These are phyloP conservation scores for Rugalucina vietnamica DNA, from an alignment of 2,888 invertebrate genomes.

Conservation along the genomic window DNA sequence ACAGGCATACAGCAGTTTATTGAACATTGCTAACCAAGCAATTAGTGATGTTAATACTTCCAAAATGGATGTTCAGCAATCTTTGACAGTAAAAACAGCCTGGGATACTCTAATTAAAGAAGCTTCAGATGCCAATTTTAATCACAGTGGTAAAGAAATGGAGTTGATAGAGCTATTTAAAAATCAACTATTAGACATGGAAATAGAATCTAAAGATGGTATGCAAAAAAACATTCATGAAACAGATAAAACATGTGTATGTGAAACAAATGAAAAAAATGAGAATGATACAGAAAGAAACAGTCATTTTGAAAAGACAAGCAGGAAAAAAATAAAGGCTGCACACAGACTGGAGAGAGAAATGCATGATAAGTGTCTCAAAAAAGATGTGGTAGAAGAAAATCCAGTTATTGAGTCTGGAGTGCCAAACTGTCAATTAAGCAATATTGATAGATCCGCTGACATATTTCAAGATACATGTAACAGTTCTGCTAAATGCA, in stretches of 20 bases:
- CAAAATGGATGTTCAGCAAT: not conserved
- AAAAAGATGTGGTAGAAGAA: not conserved
- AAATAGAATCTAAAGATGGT: not conserved
- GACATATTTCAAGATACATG: no score
- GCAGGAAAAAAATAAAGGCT: no score
- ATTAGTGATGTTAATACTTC: not conserved
- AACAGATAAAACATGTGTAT: not conserved
- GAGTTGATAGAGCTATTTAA: not conserved
- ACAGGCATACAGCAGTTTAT: not conserved
- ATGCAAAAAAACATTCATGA: not conserved
- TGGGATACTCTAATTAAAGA: not conserved
- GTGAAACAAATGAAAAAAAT: no score
- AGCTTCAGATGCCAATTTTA: not conserved
- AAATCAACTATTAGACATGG: not conserved
- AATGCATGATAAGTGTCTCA: no score
- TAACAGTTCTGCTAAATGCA: no score
- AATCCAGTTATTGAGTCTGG: not conserved
- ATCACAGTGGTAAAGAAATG: not conserved
- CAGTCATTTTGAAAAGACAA: no score
- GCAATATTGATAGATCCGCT: not conserved
- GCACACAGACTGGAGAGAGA: no score
- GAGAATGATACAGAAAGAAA: no score
- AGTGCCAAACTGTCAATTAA: not conserved
- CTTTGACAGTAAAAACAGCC: not conserved
- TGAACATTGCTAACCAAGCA: not conserved